phyloP scores from a whole-genome alignment of 2,888 invertebrate genomes.

The Tetranychus piercei region DNA sequence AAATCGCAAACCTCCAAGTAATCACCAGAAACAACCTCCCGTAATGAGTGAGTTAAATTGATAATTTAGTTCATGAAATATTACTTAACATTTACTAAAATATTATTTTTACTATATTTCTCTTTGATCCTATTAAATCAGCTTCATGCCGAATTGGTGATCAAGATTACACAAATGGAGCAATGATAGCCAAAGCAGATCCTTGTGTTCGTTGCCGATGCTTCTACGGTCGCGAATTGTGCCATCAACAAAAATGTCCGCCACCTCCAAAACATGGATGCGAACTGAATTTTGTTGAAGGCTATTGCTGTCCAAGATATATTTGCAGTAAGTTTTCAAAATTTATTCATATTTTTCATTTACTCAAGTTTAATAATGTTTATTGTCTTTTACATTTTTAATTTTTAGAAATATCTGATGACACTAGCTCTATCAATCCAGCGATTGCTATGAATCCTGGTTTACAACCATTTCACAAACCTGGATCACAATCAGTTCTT shows the following conservation, averaged over 20 bases:
- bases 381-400: neutral
- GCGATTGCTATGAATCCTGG: neutral
- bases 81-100: too few relatives aligned
- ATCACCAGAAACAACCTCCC: neutral
- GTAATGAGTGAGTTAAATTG: neutral
- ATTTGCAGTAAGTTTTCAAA: constrained; percentile 14
- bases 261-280: constrained; percentile 17
- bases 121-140: neutral
- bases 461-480: neutral
- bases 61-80: too few relatives aligned
- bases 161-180: constrained; percentile 36
- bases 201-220: constrained; percentile 43
- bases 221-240: constrained; percentile 42
- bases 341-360: neutral
- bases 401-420: constrained; percentile 7
- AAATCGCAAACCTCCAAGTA: neutral
- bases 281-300: neutral
- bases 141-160: constrained; percentile 13
- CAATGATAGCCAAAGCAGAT: constrained; percentile 37
- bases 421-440: neutral
- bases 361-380: too few relatives aligned
- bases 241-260: constrained; percentile 40
- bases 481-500: neutral
- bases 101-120: neutral
- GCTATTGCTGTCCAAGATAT: constrained; percentile 7